These are phyloP conservation scores for Isotomurus palustris DNA, from an alignment of 2,888 invertebrate species.

Conservation along the genomic window DNA sequence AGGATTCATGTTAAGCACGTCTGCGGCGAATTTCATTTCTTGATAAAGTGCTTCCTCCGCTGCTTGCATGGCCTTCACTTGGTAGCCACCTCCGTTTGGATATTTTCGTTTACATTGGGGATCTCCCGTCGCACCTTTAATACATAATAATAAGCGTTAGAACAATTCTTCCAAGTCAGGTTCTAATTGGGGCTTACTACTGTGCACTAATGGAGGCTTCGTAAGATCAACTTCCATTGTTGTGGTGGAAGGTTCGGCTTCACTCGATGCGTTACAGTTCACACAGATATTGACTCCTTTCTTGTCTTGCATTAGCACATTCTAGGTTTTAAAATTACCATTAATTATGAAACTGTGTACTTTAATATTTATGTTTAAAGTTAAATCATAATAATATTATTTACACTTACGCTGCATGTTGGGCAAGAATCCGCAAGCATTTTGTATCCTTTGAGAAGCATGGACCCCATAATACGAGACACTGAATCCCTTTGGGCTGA, in stretches of 20 bases:
- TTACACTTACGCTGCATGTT: slow-evolving; percentile 29
- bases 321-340: slow-evolving; percentile 25
- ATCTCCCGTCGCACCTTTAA: background rate
- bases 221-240: slow-evolving; percentile 1
- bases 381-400: background rate
- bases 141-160: too few species aligned
- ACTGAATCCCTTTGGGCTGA: slow-evolving; percentile 16
- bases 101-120: background rate
- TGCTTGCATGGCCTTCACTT: background rate
- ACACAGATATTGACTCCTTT: slow-evolving; percentile 29
- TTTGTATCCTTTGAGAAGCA: slow-evolving; percentile 33
- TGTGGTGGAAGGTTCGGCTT: background rate
- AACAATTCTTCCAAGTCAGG: too few species aligned
- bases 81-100: background rate
- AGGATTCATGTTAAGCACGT: background rate
- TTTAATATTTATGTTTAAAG: too few species aligned
- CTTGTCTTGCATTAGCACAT: slow-evolving; percentile 35
- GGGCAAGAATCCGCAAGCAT: slow-evolving; percentile 35
- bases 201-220: too few species aligned
- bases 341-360: background rate
- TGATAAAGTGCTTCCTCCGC: background rate
- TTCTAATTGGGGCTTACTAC: too few species aligned
- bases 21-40: background rate
- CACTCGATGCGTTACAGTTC: slow-evolving; percentile 10
- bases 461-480: slow-evolving; percentile 30